phyloP scores from a whole-genome alignment of 2,888 invertebrate species.

The Uloborus plumipes region DNA sequence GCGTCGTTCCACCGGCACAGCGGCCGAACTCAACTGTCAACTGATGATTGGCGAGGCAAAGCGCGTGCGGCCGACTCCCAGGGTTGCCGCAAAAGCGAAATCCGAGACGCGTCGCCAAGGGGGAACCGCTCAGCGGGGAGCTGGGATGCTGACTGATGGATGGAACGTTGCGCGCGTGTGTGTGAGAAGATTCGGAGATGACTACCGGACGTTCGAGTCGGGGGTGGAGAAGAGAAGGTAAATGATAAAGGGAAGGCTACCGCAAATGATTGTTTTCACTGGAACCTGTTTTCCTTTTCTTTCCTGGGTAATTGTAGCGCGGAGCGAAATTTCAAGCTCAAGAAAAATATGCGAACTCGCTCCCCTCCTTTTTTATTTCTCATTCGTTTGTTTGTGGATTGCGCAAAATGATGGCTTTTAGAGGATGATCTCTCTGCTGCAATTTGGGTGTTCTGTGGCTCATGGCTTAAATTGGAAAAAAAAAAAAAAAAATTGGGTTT shows the following conservation, averaged over 20 bases:
- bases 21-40: conserved; percentile 4
- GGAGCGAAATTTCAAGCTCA: not conserved
- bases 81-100: not conserved
- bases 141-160: no score
- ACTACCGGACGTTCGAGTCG: not conserved
- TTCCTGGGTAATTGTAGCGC: not conserved
- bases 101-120: conserved; percentile 13
- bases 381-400: no score
- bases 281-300: not conserved
- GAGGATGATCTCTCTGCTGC: not conserved
- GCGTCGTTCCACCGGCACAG: conserved; percentile 13
- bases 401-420: no score
- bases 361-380: no score
- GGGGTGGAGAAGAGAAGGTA: conserved; percentile 14
- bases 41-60: not conserved
- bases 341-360: no score
- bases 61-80: not conserved
- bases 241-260: conserved; percentile 1
- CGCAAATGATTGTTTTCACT: conserved; percentile 12
- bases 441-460: not conserved
- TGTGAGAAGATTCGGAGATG: not conserved
- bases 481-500: not conserved
- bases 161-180: not conserved
- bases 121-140: conserved; percentile 7
- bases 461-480: not conserved